These are phyloP conservation scores for Alcis repandata DNA, from an alignment of 2,888 invertebrate species.

Conservation along the genomic window DNA sequence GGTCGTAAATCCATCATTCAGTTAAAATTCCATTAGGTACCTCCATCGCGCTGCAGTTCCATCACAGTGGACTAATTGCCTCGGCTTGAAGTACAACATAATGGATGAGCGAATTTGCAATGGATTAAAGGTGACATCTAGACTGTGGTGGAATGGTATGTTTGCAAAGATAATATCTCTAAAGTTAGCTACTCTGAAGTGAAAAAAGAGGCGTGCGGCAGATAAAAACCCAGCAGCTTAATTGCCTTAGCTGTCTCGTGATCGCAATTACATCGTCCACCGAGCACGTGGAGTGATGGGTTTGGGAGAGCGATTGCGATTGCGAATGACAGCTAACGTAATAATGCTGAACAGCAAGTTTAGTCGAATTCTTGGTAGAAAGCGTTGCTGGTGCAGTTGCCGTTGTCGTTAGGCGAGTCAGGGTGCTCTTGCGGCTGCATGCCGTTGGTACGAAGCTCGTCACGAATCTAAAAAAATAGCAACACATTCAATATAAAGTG, in stretches of 20 bases:
- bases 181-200: too few relatives aligned
- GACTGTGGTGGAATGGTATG: too few relatives aligned
- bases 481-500: neutral
- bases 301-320: too few relatives aligned
- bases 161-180: too few relatives aligned
- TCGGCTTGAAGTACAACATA: too few relatives aligned
- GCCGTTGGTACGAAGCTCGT: constrained; percentile 88
- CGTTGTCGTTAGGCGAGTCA: constrained; percentile 85
- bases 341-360: constrained; percentile 25
- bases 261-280: neutral
- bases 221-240: neutral
- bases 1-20: too few relatives aligned
- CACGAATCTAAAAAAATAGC: constrained; percentile 79
- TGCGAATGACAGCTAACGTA: neutral
- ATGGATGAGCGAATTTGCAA: too few relatives aligned
- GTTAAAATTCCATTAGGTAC: too few relatives aligned
- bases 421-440: constrained; percentile 88
- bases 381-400: constrained; percentile 88
- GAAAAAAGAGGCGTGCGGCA: constrained; percentile 11
- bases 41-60: too few relatives aligned
- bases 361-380: constrained; percentile 82
- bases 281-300: neutral
- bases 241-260: neutral
- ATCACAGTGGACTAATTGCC: too few relatives aligned
- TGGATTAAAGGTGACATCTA: too few relatives aligned